Evolutionary conservation across 1,140 invertebrate species (phyloP).

Genomic region (Procambarus clarkii): DNA sequence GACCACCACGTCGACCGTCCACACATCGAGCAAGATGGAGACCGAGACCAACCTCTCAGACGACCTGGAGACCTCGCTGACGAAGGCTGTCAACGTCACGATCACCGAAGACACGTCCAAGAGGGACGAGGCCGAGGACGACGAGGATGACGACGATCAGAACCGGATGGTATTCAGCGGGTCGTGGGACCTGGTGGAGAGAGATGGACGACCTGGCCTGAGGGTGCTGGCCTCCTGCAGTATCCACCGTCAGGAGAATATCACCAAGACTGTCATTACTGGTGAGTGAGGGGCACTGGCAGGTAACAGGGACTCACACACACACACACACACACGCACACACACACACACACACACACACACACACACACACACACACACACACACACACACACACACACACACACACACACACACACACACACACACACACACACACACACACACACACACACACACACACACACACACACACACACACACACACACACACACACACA

Average conservation of each 20-base stretch:
- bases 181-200: constrained; percentile 21
- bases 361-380: too few species aligned
- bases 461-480: too few species aligned
- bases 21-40: constrained; percentile 16
- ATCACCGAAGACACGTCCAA: constrained; percentile 1
- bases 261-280: constrained; percentile 46
- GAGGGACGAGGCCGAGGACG: constrained; percentile 5
- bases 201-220: constrained; percentile 10
- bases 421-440: too few species aligned
- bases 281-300: not conserved
- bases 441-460: too few species aligned
- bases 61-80: constrained; percentile 15
- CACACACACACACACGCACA: too few species aligned
- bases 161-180: not conserved
- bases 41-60: constrained; percentile 8
- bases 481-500: too few species aligned
- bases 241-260: constrained; percentile 47
- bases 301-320: too few species aligned
- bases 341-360: too few species aligned
- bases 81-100: constrained; percentile 31
- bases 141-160: not conserved
- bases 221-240: constrained; percentile 40
- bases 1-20: not conserved
- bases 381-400: too few species aligned
- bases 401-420: too few species aligned